Base-by-base conservation (phyloP, 2,113 vertebrate genomes). In the Clarias macrocephalus region DNA sequence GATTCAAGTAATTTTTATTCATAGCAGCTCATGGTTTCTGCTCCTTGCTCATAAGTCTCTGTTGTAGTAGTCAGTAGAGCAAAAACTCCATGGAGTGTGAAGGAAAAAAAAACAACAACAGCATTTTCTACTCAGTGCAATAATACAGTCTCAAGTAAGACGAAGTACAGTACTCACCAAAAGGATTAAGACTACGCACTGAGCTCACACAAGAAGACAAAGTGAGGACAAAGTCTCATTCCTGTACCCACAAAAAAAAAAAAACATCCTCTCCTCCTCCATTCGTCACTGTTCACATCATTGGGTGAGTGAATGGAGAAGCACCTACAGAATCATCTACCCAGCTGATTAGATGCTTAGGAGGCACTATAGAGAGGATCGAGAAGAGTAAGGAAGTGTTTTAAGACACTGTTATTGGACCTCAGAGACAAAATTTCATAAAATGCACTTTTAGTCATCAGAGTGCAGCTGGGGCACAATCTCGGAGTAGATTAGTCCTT, bases 401-500 rank as follows among this genome's bases (percentile, higher is more conserved):
- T 77, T 62, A 86, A 73, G 83, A 70, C 73, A 72, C 23, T 54
- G 5, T 15, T 30, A 56, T n/a, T 62, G 37, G 77, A 63, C 68
- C 65, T 81, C 7, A 54, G 7, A 8, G 30, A 66, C 59, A 42
- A 42, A 86, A 66, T 57, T 30, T 5, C 10, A n/a, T 23, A 63
- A 62, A n/a, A 5, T 60, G 16, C 42, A 52, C 12, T n/a, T 82
- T 68, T 62, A 86, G 33, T 85, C 56, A 59, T 89, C 89, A 75
- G 62, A 75, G 10, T 37, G 37, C 91, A 88, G 91, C 33, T 93
- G 93, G 80, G 91, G 75, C 65, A 89, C 87, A 0, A 86, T 88
- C 92, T 98, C 96, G 0, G 98, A 99, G 79, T 97, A 99, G 3
- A 98, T 87, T 12, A 99, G 96, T 88, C 98, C 98, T 92, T 99